Base-by-base conservation (phyloP, 2,113 vertebrate species). In the Odocoileus virginianus region DNA sequence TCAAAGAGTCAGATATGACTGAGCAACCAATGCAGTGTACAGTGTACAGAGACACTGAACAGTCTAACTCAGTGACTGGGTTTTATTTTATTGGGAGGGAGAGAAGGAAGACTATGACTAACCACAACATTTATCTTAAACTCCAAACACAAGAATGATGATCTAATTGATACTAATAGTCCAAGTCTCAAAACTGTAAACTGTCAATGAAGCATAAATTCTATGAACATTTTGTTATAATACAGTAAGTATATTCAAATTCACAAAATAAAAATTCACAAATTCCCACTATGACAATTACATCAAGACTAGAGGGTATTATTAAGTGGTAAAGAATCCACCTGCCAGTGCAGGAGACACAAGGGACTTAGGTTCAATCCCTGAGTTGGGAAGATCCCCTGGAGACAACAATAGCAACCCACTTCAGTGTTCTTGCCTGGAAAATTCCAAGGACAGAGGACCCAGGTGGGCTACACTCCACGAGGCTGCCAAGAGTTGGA, bases 111-210 rank as follows among this genome's bases (percentile, higher is more conserved):
- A 55, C 14, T n/a, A 40, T 61, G 10, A 50, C 58, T 86, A 89
- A 93, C 25, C 47, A 92, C 40, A 92, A 89, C 23, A 88, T 23
- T 96, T 95, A 97, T 57, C 87, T 89, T 54, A 87, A 61, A 94
- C 17, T 82, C 40, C 90, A 96, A 95, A 40, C 57, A 67, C 27
- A 96, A 87, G 27, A 96, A 83, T 25, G 19, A 93, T 43, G 33
- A 94, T 64, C n/a, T 71, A 78, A 89, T 23, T 94, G 57, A 92
- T 76, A 87, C 45, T 94, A 85, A 58, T 1, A 97, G 58, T 40
- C 60, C 33, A 90, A 87, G 15, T 83, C 28, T 87, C 60, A 81
- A 91, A 97, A 96, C 60, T 83, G 55, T 64, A 74, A 93, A 86
- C 27, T 67, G 28, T 28, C 17, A 79, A 84, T 43, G 36, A 45